Percentiles rank a stretch among this genome's conserved stretches.
These are phyloP conservation scores for Caenorhabditis inopinata DNA, from an alignment of 1,140 invertebrate genomes.

Conservation along the genomic window DNA sequence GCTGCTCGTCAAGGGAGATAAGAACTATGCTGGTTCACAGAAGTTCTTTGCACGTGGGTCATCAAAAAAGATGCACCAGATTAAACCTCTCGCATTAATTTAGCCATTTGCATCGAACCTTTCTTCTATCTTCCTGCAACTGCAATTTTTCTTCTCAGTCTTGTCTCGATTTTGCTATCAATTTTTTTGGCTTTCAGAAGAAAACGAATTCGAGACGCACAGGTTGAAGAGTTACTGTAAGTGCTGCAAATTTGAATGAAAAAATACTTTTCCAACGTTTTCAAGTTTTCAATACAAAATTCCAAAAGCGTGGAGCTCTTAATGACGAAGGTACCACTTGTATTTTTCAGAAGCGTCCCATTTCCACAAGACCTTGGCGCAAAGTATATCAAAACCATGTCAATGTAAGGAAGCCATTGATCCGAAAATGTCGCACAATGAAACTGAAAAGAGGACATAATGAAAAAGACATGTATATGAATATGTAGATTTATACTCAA, in stretches of 20 bases:
- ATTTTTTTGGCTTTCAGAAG: slow-evolving; percentile 7
- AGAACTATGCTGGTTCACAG: slow-evolving; percentile 27
- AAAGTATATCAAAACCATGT: slow-evolving; percentile 20
- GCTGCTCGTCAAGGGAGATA: neutral
- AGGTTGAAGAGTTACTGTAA: neutral
- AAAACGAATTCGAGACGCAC: neutral
- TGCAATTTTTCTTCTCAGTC: neutral
- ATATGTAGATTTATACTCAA: slow-evolving; percentile 17
- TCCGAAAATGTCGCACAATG: neutral
- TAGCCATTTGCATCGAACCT: slow-evolving; percentile 16
- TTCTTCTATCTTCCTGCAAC: neutral
- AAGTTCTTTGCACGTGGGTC: slow-evolving; percentile 24
- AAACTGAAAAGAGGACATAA: neutral
- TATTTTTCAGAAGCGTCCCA: neutral
- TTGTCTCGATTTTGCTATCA: neutral
- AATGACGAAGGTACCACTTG: no score
- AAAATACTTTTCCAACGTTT: no score
- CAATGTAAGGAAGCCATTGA: slow-evolving; percentile 2
- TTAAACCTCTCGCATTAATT: neutral
- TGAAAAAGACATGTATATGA: neutral
- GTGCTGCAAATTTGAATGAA: neutral
- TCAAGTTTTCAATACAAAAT: no score
- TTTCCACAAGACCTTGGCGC: slow-evolving; percentile 11
- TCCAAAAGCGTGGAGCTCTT: no score
- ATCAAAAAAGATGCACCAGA: neutral